Percentiles rank a stretch among this genome's conserved stretches.
Evolutionary conservation across 2,888 invertebrate genomes (phyloP).

Genomic region (Colostygia pectinataria): DNA sequence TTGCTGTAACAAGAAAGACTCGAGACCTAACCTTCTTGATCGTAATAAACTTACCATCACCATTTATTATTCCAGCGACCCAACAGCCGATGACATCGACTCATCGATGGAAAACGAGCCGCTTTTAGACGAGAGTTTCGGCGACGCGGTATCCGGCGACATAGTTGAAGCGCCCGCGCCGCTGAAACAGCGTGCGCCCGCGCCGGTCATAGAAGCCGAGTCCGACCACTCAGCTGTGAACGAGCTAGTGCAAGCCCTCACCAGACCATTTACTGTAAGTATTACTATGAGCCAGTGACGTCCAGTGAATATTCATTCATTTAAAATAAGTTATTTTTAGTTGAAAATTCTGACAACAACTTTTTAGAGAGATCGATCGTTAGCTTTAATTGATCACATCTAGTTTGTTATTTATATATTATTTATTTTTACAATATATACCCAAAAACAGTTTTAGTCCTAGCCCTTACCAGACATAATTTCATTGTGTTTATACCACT

Average conservation of each 20-base stretch:
- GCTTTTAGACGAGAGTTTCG: slow-evolving; percentile 70
- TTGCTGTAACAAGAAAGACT: too few species aligned
- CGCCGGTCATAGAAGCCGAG: slow-evolving; percentile 61
- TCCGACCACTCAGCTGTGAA: slow-evolving; percentile 64
- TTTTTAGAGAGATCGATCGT: too few species aligned
- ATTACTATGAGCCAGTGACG: not conserved
- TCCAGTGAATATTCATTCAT: too few species aligned
- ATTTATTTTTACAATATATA: too few species aligned
- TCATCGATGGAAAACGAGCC: slow-evolving; percentile 63
- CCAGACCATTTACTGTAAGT: slow-evolving; percentile 75
- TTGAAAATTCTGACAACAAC: too few species aligned
- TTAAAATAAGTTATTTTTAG: too few species aligned
- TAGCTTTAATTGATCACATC: too few species aligned
- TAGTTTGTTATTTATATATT: too few species aligned
- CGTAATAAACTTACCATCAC: not conserved
- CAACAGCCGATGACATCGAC: slow-evolving; percentile 66
- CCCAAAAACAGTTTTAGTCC: too few species aligned
- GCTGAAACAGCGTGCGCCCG: slow-evolving; percentile 62
- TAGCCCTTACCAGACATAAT: too few species aligned
- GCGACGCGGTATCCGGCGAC: slow-evolving; percentile 71
- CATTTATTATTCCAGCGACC: slow-evolving; percentile 51
- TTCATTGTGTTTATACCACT: too few species aligned
- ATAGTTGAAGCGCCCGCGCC: slow-evolving; percentile 73
- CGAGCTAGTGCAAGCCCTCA: slow-evolving; percentile 72
- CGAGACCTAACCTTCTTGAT: too few species aligned